Evolutionary conservation across 2,888 invertebrate species (phyloP).

Genomic region (Tetragnatha montana): DNA sequence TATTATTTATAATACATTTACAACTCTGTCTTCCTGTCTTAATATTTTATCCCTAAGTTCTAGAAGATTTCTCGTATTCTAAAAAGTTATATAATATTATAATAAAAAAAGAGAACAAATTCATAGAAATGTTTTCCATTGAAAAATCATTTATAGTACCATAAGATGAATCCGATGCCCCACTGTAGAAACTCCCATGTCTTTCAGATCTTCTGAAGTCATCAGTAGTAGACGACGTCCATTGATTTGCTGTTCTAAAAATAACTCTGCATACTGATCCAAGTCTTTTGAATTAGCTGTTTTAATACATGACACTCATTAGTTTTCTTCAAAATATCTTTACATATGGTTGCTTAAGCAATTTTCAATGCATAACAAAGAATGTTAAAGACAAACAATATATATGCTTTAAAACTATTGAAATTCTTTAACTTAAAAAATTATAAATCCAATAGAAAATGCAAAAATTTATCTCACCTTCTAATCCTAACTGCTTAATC

Average conservation of each 20-base stretch:
- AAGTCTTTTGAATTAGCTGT: constrained; percentile 73
- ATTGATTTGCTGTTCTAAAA: constrained; percentile 75
- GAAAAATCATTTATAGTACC: constrained; percentile 72
- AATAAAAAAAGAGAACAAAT: background rate
- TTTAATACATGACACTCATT: no score
- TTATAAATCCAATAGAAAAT: background rate
- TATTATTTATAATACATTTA: no score
- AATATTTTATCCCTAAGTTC: constrained; percentile 45
- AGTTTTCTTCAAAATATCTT: background rate
- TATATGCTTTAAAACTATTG: background rate
- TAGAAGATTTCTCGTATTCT: background rate
- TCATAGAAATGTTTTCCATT: background rate
- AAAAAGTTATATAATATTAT: background rate
- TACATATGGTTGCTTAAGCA: no score
- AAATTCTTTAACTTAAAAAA: background rate
- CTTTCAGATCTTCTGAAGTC: constrained; percentile 74
- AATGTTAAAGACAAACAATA: background rate
- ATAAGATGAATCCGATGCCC: constrained; percentile 75
- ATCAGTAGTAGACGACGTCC: constrained; percentile 75
- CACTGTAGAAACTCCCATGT: constrained; percentile 75
- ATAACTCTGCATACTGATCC: constrained; percentile 75
- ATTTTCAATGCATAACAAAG: background rate
- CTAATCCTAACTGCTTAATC: constrained; percentile 70
- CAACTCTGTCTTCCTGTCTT: no score
- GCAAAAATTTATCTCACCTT: constrained; percentile 45